phyloP scores from a whole-genome alignment of 1,140 invertebrate genomes.

The Bicyclus anynana region DNA sequence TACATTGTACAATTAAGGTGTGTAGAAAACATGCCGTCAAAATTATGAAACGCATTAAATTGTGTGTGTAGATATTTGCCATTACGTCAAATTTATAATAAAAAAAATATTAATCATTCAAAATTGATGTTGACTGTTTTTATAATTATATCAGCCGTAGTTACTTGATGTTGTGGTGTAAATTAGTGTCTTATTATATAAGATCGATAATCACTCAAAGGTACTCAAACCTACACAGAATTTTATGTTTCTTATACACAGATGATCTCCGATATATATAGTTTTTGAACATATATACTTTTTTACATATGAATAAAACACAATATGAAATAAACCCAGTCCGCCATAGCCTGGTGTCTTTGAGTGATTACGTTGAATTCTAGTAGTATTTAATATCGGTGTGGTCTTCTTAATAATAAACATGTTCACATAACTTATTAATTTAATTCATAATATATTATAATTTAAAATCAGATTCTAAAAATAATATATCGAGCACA shows the following conservation, averaged over 20 bases:
- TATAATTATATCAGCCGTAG: conserved; percentile 76
- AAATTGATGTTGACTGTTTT: conserved; percentile 79
- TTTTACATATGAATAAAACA: conserved; percentile 14
- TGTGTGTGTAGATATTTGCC: conserved; percentile 74
- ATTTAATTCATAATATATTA: conserved; percentile 45
- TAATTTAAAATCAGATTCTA: conserved; percentile 58
- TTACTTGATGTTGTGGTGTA: conserved; percentile 78
- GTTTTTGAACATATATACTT: conserved; percentile 21
- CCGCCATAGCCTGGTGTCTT: conserved; percentile 27
- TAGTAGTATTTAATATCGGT: conserved; percentile 70
- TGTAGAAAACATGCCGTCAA: conserved; percentile 29
- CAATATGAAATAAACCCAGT: conserved; percentile 11
- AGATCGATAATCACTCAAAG: conserved; percentile 58
- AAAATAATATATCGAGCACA: conserved; percentile 54
- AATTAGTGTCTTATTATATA: conserved; percentile 74
- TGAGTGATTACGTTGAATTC: conserved; percentile 68
- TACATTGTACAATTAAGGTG: conserved; percentile 16
- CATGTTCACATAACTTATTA: conserved; percentile 64
- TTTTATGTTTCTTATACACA: conserved; percentile 14
- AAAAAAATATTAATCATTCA: conserved; percentile 69
- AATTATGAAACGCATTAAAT: conserved; percentile 54
- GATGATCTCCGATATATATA: conserved; percentile 18
- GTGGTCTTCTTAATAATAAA: conserved; percentile 70
- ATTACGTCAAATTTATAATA: conserved; percentile 70
- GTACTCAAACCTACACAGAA: conserved; percentile 11